Evolutionary conservation across 2,113 vertebrate species (phyloP), one percentile per base, ranked within the genome.

Genomic region (Panthera uncia): DNA sequence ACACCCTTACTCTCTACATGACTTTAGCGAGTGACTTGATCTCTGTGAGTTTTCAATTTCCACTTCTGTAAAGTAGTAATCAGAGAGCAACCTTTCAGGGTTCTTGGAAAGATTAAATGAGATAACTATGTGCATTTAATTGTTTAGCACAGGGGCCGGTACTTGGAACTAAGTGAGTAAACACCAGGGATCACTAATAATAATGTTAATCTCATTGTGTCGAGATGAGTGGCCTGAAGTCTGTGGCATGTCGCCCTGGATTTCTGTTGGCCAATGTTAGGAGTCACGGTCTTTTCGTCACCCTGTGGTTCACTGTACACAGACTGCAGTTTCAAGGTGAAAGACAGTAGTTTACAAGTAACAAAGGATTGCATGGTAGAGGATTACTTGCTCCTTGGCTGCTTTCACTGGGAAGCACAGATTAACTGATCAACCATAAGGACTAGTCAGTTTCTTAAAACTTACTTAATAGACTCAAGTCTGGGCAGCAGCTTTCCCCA

Each of bases 361-460:
- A 81, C 87, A 88, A 61, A 97, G 71, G 27, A 18, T 29, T 48
- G 36, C 57, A 76, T 81, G 48, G 91, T 89, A n/a, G 80, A 95
- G 29, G 79, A 45, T 5, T 71, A 4, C 57, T 76, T 94, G 25
- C 16, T 74, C 57, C 95, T 71, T 76, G 18, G 21, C 31, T 66
- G 5, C 29, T 87, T 96, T 81, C 6, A 71, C 65, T 68, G 15
- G 52, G 95, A 68, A 4, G 63, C 79, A 89, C 25, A 91, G 66
- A 52, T 87, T 66, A 93, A 81, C 66, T 9, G 11, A 80, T 83
- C 36, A 38, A 76, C 68, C 68, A 18, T 63, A 71, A 79, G 57
- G n/a, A 88, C 10, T 68, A 57, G n/a, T 81, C 48, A 21, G 90
- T 95, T 95, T 95, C 91, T 97, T 95, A 78, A 88, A 94, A 94